Conservation (phyloP, 2,888 invertebrate species). For the Hybos culiciformis region DNA sequence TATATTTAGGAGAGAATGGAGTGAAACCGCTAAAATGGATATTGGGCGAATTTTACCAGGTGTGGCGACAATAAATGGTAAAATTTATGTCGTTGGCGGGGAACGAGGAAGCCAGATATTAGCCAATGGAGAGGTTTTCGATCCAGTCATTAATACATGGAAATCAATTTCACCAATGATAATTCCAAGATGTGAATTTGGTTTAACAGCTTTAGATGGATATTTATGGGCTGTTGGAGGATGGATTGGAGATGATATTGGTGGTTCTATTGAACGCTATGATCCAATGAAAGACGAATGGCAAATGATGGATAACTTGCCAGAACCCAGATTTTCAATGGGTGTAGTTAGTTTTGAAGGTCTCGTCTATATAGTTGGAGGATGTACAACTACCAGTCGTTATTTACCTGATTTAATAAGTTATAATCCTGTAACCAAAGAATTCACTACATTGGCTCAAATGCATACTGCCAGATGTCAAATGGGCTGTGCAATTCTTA, state of each 20-base stretch:
- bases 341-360: slow-evolving; percentile 58
- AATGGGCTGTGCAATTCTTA: slow-evolving; percentile 78
- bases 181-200: slow-evolving; percentile 79
- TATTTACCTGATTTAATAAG: slow-evolving; percentile 68
- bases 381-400: slow-evolving; percentile 66
- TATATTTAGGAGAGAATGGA: slow-evolving; percentile 53
- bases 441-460: slow-evolving; percentile 62
- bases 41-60: slow-evolving; percentile 80
- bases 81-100: slow-evolving; percentile 83
- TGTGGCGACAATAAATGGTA: slow-evolving; percentile 67
- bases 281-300: slow-evolving; percentile 67
- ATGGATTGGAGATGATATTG: slow-evolving; percentile 86
- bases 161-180: slow-evolving; percentile 56
- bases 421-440: slow-evolving; percentile 66
- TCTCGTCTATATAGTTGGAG: slow-evolving; percentile 77
- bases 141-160: slow-evolving; percentile 52
- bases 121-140: slow-evolving; percentile 74
- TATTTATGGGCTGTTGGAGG: slow-evolving; percentile 81
- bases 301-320: slow-evolving; percentile 63
- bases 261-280: slow-evolving; percentile 75
- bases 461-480: slow-evolving; percentile 75
- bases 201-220: slow-evolving; percentile 70
- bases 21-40: slow-evolving; percentile 64
- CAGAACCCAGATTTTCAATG: slow-evolving; percentile 81
- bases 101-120: slow-evolving; percentile 81